These are phyloP conservation scores for Chionomys nivalis DNA, from an alignment of 2,113 vertebrate species.

Conservation along the genomic window DNA sequence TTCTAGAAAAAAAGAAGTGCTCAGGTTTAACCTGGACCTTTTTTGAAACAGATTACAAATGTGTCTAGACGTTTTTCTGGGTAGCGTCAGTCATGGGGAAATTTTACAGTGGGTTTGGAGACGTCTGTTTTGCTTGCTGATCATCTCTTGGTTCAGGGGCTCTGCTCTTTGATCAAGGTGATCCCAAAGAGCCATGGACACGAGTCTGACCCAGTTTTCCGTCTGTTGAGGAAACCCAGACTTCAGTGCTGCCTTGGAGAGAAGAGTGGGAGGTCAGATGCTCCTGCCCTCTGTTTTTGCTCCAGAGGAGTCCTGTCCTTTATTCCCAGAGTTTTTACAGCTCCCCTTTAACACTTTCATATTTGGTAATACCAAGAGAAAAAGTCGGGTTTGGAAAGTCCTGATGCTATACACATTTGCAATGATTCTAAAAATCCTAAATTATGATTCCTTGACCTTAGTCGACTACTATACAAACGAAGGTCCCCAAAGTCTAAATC, in stretches of 20 bases:
- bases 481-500: background rate
- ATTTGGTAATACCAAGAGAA: background rate
- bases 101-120: background rate
- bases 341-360: background rate
- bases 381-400: background rate
- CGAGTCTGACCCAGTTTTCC: background rate
- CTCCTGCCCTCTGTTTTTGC: background rate
- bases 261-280: background rate
- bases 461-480: background rate
- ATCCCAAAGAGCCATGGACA: background rate
- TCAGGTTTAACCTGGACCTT: background rate
- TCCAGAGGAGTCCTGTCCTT: background rate
- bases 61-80: background rate
- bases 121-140: background rate
- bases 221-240: background rate
- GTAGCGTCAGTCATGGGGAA: background rate
- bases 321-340: background rate
- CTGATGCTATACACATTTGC: background rate
- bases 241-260: background rate
- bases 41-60: background rate
- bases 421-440: background rate
- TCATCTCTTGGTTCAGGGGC: background rate
- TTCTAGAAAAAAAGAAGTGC: conserved; percentile 9
- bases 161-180: background rate
- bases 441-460: background rate